Base-by-base conservation (phyloP, 1,140 invertebrate species). In the Diorhabda carinulata region DNA sequence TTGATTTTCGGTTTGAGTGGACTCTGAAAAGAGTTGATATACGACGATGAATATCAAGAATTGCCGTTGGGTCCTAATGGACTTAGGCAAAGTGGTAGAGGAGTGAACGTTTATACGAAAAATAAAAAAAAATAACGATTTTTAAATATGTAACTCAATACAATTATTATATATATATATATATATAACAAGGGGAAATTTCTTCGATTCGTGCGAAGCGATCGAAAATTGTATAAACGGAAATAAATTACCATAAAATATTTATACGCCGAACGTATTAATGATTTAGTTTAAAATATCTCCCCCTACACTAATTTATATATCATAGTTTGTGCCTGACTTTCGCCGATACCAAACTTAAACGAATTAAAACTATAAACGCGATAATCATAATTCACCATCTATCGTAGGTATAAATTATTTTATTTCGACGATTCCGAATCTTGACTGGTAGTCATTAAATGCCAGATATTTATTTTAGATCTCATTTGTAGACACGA, bases 321-420 rank as follows among this genome's bases (percentile, higher is more conserved):
- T 25, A 25, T 25, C 25, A 25, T 25, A 70, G 66, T 59, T 73
- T 73, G 72, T 73, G 72, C 72, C 72, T 70, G 72, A 73, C 72
- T 73, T 67, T 65, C 66, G 44, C 72, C 72, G 72, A 73, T 73
- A 73, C 72, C 72, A 73, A 73, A 69, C 25, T 25, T 73, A 70
- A 73, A 73, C 72, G 72, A 73, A 73, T 73, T 73, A 73, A 73
- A 73, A 73, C 72, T 66, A 70, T 68, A 68, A 70, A 73, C 72
- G 72, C 72, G 70, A 73, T 59, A 70, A 52, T 66, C 52, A 70
- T 73, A 70, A 70, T 66, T 73, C 72, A 70, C 66, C 47, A 70
- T 67, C 69, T 73, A 73, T 70, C 62, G 68, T 64, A 70, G 61
- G 65, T 64, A 70, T 73, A 73, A 73, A 73, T 73, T 70, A 67